Conservation (phyloP, 2,888 invertebrate species). For the Mythimna albipuncta region DNA sequence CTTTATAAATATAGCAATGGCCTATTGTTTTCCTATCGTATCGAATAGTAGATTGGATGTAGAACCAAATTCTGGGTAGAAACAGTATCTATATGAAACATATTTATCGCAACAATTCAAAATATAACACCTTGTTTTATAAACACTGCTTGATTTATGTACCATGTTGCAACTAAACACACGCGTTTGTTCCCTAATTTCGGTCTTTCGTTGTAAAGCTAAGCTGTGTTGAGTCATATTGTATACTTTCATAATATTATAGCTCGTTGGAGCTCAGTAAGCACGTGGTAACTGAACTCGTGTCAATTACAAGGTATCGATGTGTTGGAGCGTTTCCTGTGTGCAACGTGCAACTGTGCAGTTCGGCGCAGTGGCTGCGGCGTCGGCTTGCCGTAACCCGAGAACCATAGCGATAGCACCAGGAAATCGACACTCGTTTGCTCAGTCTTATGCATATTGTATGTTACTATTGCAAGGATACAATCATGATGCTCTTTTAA, state of each 20-base stretch:
- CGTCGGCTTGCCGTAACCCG: constrained; percentile 72
- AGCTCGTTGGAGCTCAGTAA: constrained; percentile 59
- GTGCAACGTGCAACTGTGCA: constrained; percentile 66
- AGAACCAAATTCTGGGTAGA: background rate
- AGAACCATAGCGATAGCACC: constrained; percentile 70
- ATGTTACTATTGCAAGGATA: constrained; percentile 38
- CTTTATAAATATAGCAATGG: background rate
- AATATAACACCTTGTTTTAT: constrained; percentile 39
- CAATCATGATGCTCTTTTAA: constrained; percentile 7
- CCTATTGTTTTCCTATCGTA: background rate
- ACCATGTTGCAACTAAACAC: constrained; percentile 33
- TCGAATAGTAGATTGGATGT: background rate
- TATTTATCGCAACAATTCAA: constrained; percentile 29
- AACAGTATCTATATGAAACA: constrained; percentile 14
- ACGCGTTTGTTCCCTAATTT: constrained; percentile 53
- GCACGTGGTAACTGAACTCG: constrained; percentile 69
- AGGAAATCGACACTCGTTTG: constrained; percentile 71
- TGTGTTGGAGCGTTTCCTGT: constrained; percentile 73
- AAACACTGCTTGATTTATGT: constrained; percentile 43
- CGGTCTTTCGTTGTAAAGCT: constrained; percentile 52
- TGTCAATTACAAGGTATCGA: constrained; percentile 72
- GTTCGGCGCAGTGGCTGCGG: constrained; percentile 39
- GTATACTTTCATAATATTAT: constrained; percentile 59
- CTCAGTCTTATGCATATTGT: constrained; percentile 61
- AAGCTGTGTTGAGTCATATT: constrained; percentile 56